Percentiles rank a stretch among this genome's conserved stretches.
phyloP scores from a whole-genome alignment of 2,797 vertebrate species.

The Alectoris magna region DNA sequence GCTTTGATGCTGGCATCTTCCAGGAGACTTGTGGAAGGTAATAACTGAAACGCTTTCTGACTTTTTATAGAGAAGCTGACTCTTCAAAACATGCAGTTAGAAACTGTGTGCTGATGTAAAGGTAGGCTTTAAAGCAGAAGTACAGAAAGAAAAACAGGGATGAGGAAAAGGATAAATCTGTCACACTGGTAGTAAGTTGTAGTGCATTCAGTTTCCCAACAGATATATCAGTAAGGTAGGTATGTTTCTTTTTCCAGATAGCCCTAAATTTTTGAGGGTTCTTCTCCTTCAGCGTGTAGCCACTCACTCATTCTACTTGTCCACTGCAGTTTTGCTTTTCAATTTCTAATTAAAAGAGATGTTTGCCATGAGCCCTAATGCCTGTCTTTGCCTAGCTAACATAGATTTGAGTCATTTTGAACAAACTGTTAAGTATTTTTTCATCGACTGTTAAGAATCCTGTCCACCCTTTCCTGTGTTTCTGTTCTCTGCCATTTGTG shows the following conservation, averaged over 20 bases:
- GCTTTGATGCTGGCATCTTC: slow-evolving; percentile 82
- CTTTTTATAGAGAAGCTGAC: neutral
- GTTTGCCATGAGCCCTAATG: neutral
- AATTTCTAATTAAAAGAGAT: neutral
- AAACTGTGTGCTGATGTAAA: neutral
- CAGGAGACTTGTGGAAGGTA: slow-evolving; percentile 83
- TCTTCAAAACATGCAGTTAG: neutral
- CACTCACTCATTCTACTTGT: neutral
- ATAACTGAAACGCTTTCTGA: neutral
- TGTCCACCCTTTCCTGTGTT: neutral
- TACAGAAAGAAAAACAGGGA: neutral
- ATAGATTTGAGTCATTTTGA: rapidly evolving
- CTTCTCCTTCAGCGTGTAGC: neutral
- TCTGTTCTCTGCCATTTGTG: neutral
- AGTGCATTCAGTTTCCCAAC: neutral
- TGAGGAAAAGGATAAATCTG: neutral
- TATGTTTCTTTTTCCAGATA: neutral
- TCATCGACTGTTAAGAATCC: neutral
- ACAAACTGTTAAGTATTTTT: neutral
- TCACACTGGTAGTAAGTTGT: neutral
- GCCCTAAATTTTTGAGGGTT: neutral
- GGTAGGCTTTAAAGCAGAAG: neutral
- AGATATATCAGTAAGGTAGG: neutral
- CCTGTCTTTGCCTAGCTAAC: neutral
- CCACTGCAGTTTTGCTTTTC: neutral